These are phyloP conservation scores for Carassius gibelio DNA, from an alignment of 2,113 vertebrate species.

Conservation along the genomic window DNA sequence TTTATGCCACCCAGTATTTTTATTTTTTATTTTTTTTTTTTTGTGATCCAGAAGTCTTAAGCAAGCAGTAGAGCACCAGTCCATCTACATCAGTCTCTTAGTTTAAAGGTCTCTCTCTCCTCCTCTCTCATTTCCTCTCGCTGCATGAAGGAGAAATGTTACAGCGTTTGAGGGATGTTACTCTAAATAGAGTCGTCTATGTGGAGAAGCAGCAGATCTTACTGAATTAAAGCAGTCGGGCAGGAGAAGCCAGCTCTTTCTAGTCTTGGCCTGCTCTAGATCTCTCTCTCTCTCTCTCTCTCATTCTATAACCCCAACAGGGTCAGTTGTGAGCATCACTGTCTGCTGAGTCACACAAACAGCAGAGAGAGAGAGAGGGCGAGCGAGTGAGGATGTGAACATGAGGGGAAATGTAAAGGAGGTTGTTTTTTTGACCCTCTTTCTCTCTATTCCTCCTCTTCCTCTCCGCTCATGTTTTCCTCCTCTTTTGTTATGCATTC, in stretches of 20 bases:
- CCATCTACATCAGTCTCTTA: too few species aligned
- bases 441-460: neutral
- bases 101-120: neutral
- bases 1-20: too few species aligned
- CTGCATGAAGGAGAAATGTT: neutral
- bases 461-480: neutral
- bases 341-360: slow-evolving; percentile 43
- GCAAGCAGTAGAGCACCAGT: too few species aligned
- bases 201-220: slow-evolving; percentile 13
- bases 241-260: slow-evolving; percentile 28
- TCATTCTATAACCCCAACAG: neutral
- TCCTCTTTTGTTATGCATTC: neutral
- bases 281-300: neutral
- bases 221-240: slow-evolving; percentile 33
- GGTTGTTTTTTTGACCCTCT: slow-evolving; percentile 36
- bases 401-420: slow-evolving; percentile 31
- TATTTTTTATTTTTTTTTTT: too few species aligned
- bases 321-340: slow-evolving; percentile 24
- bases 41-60: too few species aligned
- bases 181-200: slow-evolving; percentile 37
- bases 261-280: slow-evolving; percentile 12
- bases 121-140: too few species aligned
- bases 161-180: slow-evolving; percentile 8
- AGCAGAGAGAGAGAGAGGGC: neutral
- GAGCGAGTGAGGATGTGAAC: neutral